Evolutionary conservation across 2,113 vertebrate genomes (phyloP).

Genomic region (Hemiscyllium ocellatum): DNA sequence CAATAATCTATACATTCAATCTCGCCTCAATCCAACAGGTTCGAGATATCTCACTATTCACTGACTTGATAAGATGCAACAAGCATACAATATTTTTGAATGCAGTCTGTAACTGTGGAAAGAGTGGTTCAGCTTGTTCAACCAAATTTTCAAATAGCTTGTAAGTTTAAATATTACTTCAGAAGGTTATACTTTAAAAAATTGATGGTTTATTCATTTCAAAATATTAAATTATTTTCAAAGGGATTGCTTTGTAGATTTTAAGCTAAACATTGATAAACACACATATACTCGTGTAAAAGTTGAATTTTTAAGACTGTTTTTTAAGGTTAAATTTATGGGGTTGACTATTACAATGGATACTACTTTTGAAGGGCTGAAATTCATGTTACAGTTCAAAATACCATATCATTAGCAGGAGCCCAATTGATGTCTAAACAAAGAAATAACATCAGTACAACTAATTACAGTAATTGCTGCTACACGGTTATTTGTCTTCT

Average conservation of each 20-base stretch:
- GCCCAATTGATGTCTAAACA: no score
- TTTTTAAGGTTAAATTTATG: no score
- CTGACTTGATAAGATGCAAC: not conserved
- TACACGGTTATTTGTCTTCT: no score
- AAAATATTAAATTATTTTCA: not conserved
- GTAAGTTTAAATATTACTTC: not conserved
- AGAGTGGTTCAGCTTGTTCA: not conserved
- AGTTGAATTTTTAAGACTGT: no score
- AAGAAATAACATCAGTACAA: no score
- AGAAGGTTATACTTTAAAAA: not conserved
- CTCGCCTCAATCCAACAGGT: not conserved
- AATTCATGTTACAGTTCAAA: no score
- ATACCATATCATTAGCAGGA: no score
- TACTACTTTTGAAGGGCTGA: no score
- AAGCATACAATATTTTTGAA: not conserved
- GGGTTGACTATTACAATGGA: no score
- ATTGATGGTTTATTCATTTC: not conserved
- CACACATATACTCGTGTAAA: no score
- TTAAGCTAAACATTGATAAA: not conserved
- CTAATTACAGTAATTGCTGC: no score
- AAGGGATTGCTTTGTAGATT: not conserved
- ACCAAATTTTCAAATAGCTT: not conserved
- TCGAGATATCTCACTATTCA: not conserved
- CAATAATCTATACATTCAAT: not conserved
- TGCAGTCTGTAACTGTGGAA: not conserved